Evolutionary conservation across 1,140 invertebrate genomes (phyloP), one percentile per base, ranked within the genome.

Genomic region (Drosophila bifasciata): DNA sequence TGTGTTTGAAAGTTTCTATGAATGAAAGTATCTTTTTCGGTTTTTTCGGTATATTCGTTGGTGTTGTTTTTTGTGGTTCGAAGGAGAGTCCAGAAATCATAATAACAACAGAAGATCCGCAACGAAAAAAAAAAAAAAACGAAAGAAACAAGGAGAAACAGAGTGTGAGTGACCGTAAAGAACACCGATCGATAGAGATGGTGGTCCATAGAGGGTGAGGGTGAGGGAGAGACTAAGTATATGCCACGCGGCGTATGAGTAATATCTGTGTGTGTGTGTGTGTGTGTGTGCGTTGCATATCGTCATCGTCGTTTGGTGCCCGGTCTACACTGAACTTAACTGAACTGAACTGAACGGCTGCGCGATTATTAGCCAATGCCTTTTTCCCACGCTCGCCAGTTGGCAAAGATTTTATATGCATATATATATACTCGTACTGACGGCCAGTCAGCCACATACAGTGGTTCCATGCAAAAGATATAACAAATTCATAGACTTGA

Each of bases 1-100:
- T 21, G 40, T 55, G 77, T 72, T 80, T 53, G 52, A 85, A 85
- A 81, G 76, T 88, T 88, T 85, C 80, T 75, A 85, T 85, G 81
- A 85, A 85, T 85, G 80, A 85, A 85, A 85, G 80, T 88, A 83
- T 63, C 66, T 68, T 36, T 13, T 13, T 36, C n/a, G 23, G 5
- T 7, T 25, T 25, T 25, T 5, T 25, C 4, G 19, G 19, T 19
- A 3, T 23, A n/a, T 25, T 25, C 1, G 23, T 25, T 25, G 5
- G 1, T 25, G 23, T 36, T 5, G 0, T 13, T 13, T 11, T 36
- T 13, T 13, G 11, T 4, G 32, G 11, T 36, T 36, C 4, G 4
- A 41, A 53, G 56, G 36, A 52, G 61, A 40, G 32, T 41, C 59
- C 57, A 49, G 70, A 72, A 72, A 76, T 51, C 58, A 73, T 36